Percentiles rank a stretch among this genome's conserved stretches.
Conservation (phyloP, 2,113 vertebrate genomes). For the Corythoichthys intestinalis region DNA sequence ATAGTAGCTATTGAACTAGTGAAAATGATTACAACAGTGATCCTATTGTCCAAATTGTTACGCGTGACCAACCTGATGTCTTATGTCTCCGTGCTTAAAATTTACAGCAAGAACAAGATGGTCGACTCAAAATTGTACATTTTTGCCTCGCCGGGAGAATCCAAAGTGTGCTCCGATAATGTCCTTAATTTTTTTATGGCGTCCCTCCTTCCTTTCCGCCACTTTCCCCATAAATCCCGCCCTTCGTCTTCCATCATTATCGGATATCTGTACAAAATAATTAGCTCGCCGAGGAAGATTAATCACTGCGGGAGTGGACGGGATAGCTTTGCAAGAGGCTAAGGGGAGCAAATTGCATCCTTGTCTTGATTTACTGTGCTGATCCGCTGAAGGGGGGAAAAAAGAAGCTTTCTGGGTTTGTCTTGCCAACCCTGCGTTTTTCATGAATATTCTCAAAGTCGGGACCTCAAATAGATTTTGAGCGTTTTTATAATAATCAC, state of each 20-base stretch:
- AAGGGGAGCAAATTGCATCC: slow-evolving; percentile 75
- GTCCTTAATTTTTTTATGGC: slow-evolving; percentile 49
- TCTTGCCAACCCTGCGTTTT: slow-evolving; percentile 39
- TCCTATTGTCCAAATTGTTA: not conserved
- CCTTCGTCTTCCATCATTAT: slow-evolving; percentile 76
- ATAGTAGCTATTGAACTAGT: not conserved
- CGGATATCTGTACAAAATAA: slow-evolving; percentile 81
- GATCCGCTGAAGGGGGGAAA: slow-evolving; percentile 50
- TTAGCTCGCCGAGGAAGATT: slow-evolving; percentile 77
- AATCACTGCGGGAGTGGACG: slow-evolving; percentile 71
- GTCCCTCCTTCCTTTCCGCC: slow-evolving; percentile 38
- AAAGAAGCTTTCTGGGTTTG: slow-evolving; percentile 16
- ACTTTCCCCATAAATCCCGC: slow-evolving; percentile 75
- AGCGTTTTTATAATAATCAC: slow-evolving; percentile 30
- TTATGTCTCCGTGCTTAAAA: not conserved
- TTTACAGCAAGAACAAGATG: not conserved
- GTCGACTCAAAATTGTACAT: slow-evolving; percentile 1
- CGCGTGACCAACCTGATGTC: too few species aligned
- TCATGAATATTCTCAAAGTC: slow-evolving; percentile 62
- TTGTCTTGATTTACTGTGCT: slow-evolving; percentile 68
- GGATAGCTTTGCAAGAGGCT: slow-evolving; percentile 80
- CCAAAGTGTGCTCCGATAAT: not conserved
- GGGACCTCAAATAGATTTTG: slow-evolving; percentile 16
- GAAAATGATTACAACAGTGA: not conserved
- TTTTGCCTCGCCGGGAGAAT: slow-evolving; percentile 10